Conservation (phyloP, 2,113 vertebrate species). For the Peromyscus californicus region DNA sequence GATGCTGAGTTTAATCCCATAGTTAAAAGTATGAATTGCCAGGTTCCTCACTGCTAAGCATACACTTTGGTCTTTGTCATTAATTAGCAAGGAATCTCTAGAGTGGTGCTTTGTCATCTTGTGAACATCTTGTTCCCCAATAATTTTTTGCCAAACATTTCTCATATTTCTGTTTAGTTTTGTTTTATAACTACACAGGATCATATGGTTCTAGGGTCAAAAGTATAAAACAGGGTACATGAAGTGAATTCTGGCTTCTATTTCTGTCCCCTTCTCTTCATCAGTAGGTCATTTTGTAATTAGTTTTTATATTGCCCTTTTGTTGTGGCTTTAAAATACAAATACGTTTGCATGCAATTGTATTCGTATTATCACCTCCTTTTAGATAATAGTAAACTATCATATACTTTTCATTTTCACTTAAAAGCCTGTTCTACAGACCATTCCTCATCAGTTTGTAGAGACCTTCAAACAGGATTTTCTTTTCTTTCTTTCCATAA, state of each 20-base stretch:
- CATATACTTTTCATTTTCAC: conserved; percentile 49
- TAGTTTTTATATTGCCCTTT: conserved; percentile 50
- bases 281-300: conserved; percentile 43
- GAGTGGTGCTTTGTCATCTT: conserved; percentile 58
- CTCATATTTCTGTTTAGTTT: conserved; percentile 46
- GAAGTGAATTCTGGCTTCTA: conserved; percentile 51
- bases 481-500: conserved; percentile 9
- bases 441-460: neutral
- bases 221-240: conserved; percentile 41
- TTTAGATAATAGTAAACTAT: conserved; percentile 38
- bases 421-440: conserved; percentile 24
- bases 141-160: conserved; percentile 25
- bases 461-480: neutral
- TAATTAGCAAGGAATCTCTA: conserved; percentile 52
- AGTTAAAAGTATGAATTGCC: conserved; percentile 45
- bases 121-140: conserved; percentile 51
- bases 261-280: conserved; percentile 45
- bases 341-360: neutral
- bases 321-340: conserved; percentile 40
- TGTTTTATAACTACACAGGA: conserved; percentile 8
- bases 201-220: conserved; percentile 54
- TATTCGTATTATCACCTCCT: neutral
- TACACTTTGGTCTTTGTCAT: conserved; percentile 19
- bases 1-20: conserved; percentile 28
- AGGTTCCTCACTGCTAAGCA: conserved; percentile 13